Evolutionary conservation across 1,140 invertebrate genomes (phyloP), one percentile per base, ranked within the genome.

Genomic region (Yoshiicerus persimilis): DNA sequence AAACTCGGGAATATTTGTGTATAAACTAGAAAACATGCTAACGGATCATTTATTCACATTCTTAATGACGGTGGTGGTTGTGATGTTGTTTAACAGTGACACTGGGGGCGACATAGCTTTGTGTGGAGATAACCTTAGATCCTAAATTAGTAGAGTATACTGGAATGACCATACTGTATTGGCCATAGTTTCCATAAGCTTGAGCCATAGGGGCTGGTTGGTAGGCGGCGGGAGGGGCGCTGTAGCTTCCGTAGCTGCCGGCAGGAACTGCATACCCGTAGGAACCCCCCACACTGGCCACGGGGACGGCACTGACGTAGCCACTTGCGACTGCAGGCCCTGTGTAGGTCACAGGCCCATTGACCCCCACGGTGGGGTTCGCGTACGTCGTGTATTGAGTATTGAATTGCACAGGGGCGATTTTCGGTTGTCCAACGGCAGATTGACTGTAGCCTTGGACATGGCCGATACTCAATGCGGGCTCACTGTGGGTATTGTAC

Each of bases 391-490:
- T 90, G 87, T 90, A 90, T 27, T 88, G 88, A 23, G 90, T 90
- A 47, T 87, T 88, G 85, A 87, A 90, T 41, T 87, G 85, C 11
- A 91, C 90, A 38, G 90, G 90, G 27, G 90, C 90, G 47, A 90
- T 70, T 47, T 89, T 89, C 1, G 88, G 66, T 34, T 86, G 86
- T 34, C 90, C 90, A 11, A 75, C 70, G 11, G 88, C 89, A 2
- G 34, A 70, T 39, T 91, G 90, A 80, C 41, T 88, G 88, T 91
- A 91, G 11, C 90, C 90, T 85, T 90, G 90, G 30, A 90, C 90
- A 38, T 90, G 89, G 10, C 90, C 90, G 70, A 91, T 86, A 13
- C 86, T 83, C 16, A 91, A 56, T 25, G 90, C 90, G 0, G 90
- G 90, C 39, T 91, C 90, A 39, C 86, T 86, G 77, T 91, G 90